phyloP scores from a whole-genome alignment of 2,797 vertebrate genomes.

The Coendou prehensilis region DNA sequence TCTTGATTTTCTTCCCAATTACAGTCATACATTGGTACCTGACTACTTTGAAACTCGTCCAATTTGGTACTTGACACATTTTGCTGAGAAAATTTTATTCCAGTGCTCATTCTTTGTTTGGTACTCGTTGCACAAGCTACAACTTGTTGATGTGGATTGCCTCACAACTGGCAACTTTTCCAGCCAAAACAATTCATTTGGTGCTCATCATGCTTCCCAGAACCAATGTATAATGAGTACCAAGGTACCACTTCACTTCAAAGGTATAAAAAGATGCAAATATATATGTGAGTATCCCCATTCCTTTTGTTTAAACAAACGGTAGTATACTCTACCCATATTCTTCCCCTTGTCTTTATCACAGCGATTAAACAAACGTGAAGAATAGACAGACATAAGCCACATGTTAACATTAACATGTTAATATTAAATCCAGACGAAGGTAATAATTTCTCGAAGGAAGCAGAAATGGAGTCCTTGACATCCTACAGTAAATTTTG shows the following conservation, averaged over 20 bases:
- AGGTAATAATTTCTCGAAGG: background rate
- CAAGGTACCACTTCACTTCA: background rate
- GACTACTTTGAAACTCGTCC: background rate
- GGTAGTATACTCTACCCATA: background rate
- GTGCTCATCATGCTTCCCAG: background rate
- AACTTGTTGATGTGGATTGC: background rate
- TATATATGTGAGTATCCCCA: background rate
- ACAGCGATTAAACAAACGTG: background rate
- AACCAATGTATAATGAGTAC: background rate
- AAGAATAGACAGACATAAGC: background rate
- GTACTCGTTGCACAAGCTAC: background rate
- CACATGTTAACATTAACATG: background rate
- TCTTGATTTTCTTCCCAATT: background rate
- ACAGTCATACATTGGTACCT: background rate
- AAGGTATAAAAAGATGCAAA: slow-evolving; percentile 30
- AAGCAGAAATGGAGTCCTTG: background rate
- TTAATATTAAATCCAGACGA: background rate
- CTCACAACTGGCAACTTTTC: background rate
- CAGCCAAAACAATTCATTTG: background rate
- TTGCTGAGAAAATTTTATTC: background rate
- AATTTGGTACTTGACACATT: background rate
- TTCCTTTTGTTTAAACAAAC: slow-evolving; percentile 33
- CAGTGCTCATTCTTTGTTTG: background rate
- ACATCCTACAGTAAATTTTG: too few relatives aligned
- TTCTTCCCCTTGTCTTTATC: slow-evolving; percentile 11